Percentiles rank a stretch among this genome's conserved stretches.
phyloP scores from a whole-genome alignment of 2,888 invertebrate genomes.

The Sminthurides aquaticus region DNA sequence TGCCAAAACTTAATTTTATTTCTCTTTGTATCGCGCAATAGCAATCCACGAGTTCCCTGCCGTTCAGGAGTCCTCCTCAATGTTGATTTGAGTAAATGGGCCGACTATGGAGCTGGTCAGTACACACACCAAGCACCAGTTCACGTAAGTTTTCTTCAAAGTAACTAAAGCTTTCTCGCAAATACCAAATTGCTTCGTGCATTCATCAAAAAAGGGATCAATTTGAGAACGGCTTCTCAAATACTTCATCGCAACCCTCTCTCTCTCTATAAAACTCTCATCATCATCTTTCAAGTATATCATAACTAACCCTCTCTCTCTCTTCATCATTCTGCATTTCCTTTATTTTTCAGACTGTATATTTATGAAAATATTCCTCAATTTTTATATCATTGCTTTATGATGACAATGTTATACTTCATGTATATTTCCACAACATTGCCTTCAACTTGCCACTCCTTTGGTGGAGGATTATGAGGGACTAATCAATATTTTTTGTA shows the following conservation, averaged over 20 bases:
- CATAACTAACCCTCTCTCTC: neutral
- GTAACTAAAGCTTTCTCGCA: neutral
- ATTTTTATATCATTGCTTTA: neutral
- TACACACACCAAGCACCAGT: constrained; percentile 40
- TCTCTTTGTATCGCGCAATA: constrained; percentile 49
- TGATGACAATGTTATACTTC: neutral
- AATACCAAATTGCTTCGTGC: neutral
- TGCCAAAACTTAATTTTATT: neutral
- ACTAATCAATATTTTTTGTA: neutral
- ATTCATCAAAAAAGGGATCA: no score
- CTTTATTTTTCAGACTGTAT: neutral
- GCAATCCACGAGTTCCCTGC: constrained; percentile 88
- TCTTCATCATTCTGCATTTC: neutral
- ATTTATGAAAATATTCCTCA: neutral
- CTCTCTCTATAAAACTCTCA: neutral
- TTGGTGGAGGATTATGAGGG: neutral
- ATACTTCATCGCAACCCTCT: neutral
- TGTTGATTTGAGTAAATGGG: constrained; percentile 85
- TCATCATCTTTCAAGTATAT: neutral
- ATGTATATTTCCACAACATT: neutral
- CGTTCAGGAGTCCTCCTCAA: constrained; percentile 77
- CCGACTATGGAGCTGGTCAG: constrained; percentile 54
- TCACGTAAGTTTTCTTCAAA: constrained; percentile 32
- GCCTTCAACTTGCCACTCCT: neutral
- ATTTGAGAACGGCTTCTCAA: no score